Conservation (phyloP, 2,888 invertebrate species). For the Drosophila silvestris region DNA sequence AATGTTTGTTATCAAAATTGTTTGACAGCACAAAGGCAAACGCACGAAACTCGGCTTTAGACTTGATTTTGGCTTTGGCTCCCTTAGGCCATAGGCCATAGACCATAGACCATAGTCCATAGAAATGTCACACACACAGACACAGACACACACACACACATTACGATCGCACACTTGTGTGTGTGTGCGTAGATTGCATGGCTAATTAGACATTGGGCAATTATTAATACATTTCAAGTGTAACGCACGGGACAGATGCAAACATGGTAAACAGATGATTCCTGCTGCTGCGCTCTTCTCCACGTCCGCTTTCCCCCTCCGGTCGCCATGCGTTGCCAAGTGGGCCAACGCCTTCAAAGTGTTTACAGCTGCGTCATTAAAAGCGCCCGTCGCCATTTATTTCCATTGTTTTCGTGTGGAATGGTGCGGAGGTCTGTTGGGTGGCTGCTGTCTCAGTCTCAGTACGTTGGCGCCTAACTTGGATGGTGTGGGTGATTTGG, state of each 20-base stretch:
- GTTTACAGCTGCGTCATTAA: conserved; percentile 78
- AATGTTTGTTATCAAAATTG: conserved; percentile 43
- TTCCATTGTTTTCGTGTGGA: conserved; percentile 42
- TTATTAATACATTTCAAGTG: conserved; percentile 69
- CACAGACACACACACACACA: not conserved
- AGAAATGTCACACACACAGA: conserved; percentile 12
- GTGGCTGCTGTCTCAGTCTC: conserved; percentile 8
- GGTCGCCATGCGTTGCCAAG: conserved; percentile 37
- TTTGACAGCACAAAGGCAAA: conserved; percentile 20
- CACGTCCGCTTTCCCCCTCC: not conserved
- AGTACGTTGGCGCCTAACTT: conserved; percentile 9
- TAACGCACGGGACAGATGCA: conserved; percentile 39
- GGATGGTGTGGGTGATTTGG: conserved; percentile 1
- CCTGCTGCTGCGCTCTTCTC: conserved; percentile 7
- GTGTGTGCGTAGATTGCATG: conserved; percentile 55
- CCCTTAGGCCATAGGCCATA: conserved; percentile 3
- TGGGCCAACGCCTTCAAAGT: conserved; percentile 70
- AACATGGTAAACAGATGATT: conserved; percentile 50
- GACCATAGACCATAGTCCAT: not conserved
- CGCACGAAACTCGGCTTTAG: conserved; percentile 11
- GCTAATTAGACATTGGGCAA: conserved; percentile 76
- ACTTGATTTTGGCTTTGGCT: conserved; percentile 14
- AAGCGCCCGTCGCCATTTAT: conserved; percentile 68
- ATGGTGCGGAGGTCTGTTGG: not conserved
- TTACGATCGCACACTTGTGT: not conserved